A percentile compares a stretch with the other conserved stretches of the same genome.
These are phyloP conservation scores for Brachyalestes nurse DNA, from an alignment of 2,797 vertebrate genomes.

Conservation along the genomic window DNA sequence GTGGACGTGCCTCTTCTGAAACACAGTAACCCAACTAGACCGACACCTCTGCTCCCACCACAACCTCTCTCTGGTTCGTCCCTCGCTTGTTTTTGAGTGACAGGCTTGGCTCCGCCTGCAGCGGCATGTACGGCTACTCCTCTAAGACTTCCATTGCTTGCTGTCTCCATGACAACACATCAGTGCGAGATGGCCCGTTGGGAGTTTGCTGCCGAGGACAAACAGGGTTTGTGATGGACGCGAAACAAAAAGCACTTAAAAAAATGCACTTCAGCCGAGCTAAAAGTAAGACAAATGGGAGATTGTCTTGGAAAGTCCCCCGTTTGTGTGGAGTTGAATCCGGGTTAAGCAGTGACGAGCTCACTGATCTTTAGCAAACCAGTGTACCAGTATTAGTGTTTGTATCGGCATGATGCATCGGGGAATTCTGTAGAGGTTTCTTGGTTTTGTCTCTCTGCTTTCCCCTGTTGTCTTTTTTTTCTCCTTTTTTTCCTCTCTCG, in stretches of 20 bases:
- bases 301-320: background rate
- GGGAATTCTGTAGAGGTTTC: slow-evolving; percentile 45
- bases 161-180: slow-evolving; percentile 52
- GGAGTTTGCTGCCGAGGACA: slow-evolving; percentile 40
- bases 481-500: too few relatives aligned
- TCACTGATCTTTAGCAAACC: slow-evolving; percentile 12
- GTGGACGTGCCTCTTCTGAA: slow-evolving; percentile 78
- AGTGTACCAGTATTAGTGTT: slow-evolving; percentile 9
- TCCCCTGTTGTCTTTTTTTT: background rate
- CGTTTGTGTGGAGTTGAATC: background rate
- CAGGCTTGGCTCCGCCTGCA: slow-evolving; percentile 39
- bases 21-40: slow-evolving; percentile 31
- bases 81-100: slow-evolving; percentile 34
- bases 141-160: slow-evolving; percentile 47
- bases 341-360: background rate
- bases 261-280: slow-evolving; percentile 11
- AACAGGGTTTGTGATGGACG: slow-evolving; percentile 16
- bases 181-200: slow-evolving; percentile 21
- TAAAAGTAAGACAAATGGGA: slow-evolving; percentile 1
- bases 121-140: slow-evolving; percentile 27
- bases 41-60: slow-evolving; percentile 43
- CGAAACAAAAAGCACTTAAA: slow-evolving; percentile 26
- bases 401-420: slow-evolving; percentile 23
- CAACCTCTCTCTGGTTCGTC: slow-evolving; percentile 24
- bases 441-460: slow-evolving; percentile 1